phyloP scores from a whole-genome alignment of 1,140 invertebrate genomes.

The Ostrea denselamellosa region DNA sequence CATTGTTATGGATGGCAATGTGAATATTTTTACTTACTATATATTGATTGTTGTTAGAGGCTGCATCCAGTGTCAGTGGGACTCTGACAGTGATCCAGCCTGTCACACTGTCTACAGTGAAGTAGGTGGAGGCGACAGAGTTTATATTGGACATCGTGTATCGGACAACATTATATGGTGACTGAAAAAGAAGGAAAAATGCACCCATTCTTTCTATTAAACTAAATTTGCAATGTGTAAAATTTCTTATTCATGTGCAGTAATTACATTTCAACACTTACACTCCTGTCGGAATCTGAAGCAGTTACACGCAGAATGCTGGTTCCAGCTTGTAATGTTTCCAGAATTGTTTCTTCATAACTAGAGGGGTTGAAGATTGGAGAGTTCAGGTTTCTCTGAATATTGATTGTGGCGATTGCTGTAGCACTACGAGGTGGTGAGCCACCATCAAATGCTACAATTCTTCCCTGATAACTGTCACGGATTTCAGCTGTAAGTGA shows the following conservation, averaged over 20 bases:
- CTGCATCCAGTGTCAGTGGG: constrained; percentile 59
- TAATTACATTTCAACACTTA: constrained; percentile 21
- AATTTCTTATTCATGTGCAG: too few species aligned
- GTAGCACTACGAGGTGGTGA: constrained; percentile 51
- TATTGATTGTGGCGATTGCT: constrained; percentile 61
- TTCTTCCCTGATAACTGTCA: constrained; percentile 51
- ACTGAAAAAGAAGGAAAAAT: constrained; percentile 57
- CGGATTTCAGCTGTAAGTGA: constrained; percentile 50
- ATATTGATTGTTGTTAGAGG: constrained; percentile 47
- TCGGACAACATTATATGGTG: constrained; percentile 62
- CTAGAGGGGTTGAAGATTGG: constrained; percentile 61
- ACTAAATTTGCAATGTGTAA: background rate
- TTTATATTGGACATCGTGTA: constrained; percentile 51
- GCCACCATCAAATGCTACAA: constrained; percentile 56
- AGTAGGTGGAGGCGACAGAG: constrained; percentile 42
- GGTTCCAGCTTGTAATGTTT: constrained; percentile 57
- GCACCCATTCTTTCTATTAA: background rate
- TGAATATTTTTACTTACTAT: constrained; percentile 44
- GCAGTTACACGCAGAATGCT: constrained; percentile 65
- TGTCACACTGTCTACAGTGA: constrained; percentile 42
- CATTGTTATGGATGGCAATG: background rate
- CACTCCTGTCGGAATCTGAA: constrained; percentile 63
- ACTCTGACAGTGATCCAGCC: constrained; percentile 58
- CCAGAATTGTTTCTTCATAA: constrained; percentile 63
- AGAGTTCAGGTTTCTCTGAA: constrained; percentile 65